A percentile compares a stretch with the other conserved stretches of the same genome.
phyloP scores from a whole-genome alignment of 2,797 vertebrate genomes.

The Centroberyx gerrardi region DNA sequence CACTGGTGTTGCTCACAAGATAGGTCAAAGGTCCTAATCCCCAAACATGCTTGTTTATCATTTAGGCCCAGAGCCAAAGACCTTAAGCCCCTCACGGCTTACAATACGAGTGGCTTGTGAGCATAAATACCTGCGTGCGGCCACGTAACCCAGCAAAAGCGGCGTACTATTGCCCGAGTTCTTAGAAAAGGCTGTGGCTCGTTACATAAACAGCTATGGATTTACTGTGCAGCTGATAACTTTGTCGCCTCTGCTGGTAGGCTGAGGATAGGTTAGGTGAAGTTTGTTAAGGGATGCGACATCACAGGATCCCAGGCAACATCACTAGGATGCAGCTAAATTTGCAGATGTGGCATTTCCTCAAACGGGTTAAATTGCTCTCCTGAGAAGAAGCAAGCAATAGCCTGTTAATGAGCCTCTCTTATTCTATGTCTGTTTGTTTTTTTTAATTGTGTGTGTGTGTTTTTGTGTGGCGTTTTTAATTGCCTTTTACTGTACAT shows the following conservation, averaged over 20 bases:
- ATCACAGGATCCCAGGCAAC: conserved; percentile 21
- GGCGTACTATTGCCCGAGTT: conserved; percentile 28
- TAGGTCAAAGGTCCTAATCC: conserved; percentile 30
- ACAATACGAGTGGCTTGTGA: conserved; percentile 65
- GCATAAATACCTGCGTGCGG: conserved; percentile 66
- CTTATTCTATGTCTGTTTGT: no score
- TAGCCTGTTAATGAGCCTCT: no score
- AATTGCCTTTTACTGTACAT: no score
- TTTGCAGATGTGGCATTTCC: background rate
- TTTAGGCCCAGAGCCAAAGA: conserved; percentile 49
- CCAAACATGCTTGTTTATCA: conserved; percentile 59
- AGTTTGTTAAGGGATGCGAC: conserved; percentile 31
- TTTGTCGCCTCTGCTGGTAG: conserved; percentile 23
- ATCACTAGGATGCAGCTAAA: background rate
- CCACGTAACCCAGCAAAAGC: conserved; percentile 24
- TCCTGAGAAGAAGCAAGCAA: background rate
- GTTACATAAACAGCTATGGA: conserved; percentile 61
- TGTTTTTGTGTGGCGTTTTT: no score
- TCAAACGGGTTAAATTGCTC: conserved; percentile 8
- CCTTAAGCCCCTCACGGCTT: conserved; percentile 53
- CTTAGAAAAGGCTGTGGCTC: conserved; percentile 47
- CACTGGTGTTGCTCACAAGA: conserved; percentile 37
- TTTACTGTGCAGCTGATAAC: conserved; percentile 39
- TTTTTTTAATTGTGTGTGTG: no score
- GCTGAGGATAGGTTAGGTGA: conserved; percentile 15